Base-by-base conservation (phyloP, 1,140 invertebrate species). In the Ectropis grisescens region DNA sequence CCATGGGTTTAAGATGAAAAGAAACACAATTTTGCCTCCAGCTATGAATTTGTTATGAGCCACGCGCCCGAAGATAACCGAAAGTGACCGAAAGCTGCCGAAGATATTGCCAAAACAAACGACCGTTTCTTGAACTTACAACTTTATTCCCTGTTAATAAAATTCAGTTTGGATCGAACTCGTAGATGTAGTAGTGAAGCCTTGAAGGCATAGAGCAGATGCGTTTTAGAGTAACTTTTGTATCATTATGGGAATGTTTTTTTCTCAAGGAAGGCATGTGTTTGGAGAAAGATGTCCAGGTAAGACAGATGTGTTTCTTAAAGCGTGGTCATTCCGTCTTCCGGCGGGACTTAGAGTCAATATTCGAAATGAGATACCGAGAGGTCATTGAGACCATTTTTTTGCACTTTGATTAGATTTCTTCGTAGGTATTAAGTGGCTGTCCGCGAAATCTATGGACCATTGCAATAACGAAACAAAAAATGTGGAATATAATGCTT, bases 161-260 rank as follows among this genome's bases (percentile, higher is more conserved):
- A 14, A 37, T 47, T 23, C 11, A 31, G 22, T 40, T 49, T 46
- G 11, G 13, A 27, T 16, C 47, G 39, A n/a, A n/a, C 3, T 5
- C 9, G 3, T 13, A 2, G 28, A 19, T 22, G 12, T 33, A 25
- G 26, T 32, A 24, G 14, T 36, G 10, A 40, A 30, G 46, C 15
- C 33, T 29, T 10, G 13, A 8, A 30, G 24, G 35, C 11, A 31
- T 37, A 47, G 29, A 62, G 69, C 72, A 78, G 72, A 69, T 78
- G 72, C 62, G 52, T 66, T 74, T 69, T 62, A 64, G 58, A 65
- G 57, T 47, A 57, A 69, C 43, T 58, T 64, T 69, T 62, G 71
- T 71, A 71, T 64, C 70, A 65, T 69, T 65, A 71, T 60, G 48
- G 58, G 60, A n/a, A 53, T 48, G 60, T 69, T 74, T 46, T 69